Percentiles rank a stretch among this genome's conserved stretches.
phyloP scores from a whole-genome alignment of 2,797 vertebrate genomes.

The Meda fulgida region DNA sequence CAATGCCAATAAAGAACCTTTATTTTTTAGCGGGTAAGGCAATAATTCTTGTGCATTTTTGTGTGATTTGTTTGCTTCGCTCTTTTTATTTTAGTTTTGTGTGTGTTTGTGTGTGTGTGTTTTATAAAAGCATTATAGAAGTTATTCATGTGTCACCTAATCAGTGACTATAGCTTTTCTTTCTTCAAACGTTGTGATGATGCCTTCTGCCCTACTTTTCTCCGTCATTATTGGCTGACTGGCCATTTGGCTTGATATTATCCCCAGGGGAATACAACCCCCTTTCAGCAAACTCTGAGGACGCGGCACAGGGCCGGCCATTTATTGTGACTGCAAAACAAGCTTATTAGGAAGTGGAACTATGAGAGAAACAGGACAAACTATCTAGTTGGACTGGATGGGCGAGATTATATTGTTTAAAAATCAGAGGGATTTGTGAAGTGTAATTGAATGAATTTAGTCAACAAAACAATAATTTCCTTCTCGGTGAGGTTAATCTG shows the following conservation, averaged over 20 bases:
- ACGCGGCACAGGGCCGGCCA: slow-evolving; percentile 33
- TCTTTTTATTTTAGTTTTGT: background rate
- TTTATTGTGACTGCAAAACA: slow-evolving; percentile 21
- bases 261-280: slow-evolving; percentile 46
- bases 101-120: background rate
- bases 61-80: background rate
- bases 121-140: background rate
- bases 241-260: slow-evolving; percentile 58
- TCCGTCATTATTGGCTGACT: slow-evolving; percentile 45
- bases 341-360: slow-evolving; percentile 21
- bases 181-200: slow-evolving; percentile 30
- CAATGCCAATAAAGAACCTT: too few species aligned
- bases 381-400: slow-evolving; percentile 22
- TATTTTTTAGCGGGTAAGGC: too few species aligned
- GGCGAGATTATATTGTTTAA: background rate
- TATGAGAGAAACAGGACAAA: slow-evolving; percentile 18
- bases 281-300: slow-evolving; percentile 45
- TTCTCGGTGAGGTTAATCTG: slow-evolving; percentile 27
- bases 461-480: slow-evolving; percentile 15
- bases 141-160: background rate
- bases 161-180: slow-evolving; percentile 2
- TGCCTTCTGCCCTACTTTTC: slow-evolving; percentile 48
- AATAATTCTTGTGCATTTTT: background rate
- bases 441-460: background rate
- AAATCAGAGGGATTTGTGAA: background rate